Evolutionary conservation across 30 jellyfish, hydroid and myxozoan genomes (phyloP).

Genomic region (Pseudorhiza aurosa): DNA sequence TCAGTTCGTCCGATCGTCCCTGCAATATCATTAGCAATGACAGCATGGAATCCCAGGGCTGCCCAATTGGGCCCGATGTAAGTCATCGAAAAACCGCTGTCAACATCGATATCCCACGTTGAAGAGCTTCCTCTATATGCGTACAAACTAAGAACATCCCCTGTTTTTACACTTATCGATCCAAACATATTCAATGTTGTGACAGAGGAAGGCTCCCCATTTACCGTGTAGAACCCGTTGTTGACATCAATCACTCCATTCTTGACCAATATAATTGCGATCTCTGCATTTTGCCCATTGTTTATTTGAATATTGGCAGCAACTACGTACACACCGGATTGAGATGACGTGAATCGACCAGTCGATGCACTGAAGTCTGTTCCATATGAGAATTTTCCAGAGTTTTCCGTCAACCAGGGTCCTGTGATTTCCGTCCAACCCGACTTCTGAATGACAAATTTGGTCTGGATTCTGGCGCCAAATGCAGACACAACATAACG

Average conservation of each 20-base stretch:
- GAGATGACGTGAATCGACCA: conserved; percentile 94
- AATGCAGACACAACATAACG: conserved; percentile 89
- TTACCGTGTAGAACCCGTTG: conserved; percentile 74
- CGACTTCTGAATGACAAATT: conserved; percentile 37
- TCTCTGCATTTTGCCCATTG: conserved; percentile 58
- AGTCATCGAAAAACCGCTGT: conserved; percentile 72
- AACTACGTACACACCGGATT: conserved; percentile 76
- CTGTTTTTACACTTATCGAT: conserved; percentile 70
- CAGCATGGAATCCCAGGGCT: conserved; percentile 85
- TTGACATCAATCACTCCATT: conserved; percentile 70
- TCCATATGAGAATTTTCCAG: conserved; percentile 87
- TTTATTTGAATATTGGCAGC: conserved; percentile 79
- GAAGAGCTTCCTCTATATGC: conserved; percentile 31
- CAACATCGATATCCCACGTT: conserved; percentile 42
- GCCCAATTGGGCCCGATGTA: conserved; percentile 95
- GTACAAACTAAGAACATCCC: conserved; percentile 65
- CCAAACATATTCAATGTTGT: conserved; percentile 82
- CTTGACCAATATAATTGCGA: conserved; percentile 59
- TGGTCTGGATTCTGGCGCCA: conserved; percentile 73
- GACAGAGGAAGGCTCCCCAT: conserved; percentile 65
- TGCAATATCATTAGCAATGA: conserved; percentile 19
- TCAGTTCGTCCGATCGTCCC: conserved; percentile 14
- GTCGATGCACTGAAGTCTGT: conserved; percentile 77
- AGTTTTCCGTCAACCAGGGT: conserved; percentile 79
- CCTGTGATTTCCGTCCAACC: conserved; percentile 76